Percentiles rank a stretch among this genome's conserved stretches.
Conservation (phyloP, 2,888 invertebrate species). For the Cerastoderma edule region DNA sequence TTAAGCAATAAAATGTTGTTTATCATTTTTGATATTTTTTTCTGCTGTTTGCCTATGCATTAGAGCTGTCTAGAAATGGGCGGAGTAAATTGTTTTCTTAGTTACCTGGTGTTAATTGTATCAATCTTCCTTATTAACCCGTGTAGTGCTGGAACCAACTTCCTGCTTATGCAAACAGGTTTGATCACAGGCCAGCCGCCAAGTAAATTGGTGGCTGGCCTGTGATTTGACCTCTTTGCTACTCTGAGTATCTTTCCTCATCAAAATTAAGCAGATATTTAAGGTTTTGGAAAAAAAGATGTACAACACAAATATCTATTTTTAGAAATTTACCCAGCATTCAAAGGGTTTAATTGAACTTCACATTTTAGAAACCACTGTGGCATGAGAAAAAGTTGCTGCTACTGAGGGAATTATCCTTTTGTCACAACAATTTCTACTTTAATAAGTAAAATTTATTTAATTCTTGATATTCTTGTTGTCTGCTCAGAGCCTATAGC, state of each 20-base stretch:
- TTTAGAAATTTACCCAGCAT: neutral
- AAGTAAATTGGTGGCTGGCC: neutral
- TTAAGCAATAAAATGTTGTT: too few species aligned
- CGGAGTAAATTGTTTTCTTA: too few species aligned
- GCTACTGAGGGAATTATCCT: neutral
- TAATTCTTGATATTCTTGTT: neutral
- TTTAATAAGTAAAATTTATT: neutral
- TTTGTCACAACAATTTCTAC: neutral
- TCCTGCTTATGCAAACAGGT: too few species aligned
- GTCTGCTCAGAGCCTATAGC: neutral
- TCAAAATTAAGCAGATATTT: neutral
- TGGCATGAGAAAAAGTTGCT: slow-evolving; percentile 9
- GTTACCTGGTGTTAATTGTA: too few species aligned
- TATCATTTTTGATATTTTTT: too few species aligned
- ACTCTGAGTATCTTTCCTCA: neutral
- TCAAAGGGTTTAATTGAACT: too few species aligned
- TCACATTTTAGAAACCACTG: neutral
- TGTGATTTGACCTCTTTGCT: neutral
- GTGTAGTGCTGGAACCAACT: too few species aligned
- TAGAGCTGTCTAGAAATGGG: too few species aligned
- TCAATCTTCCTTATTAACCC: too few species aligned
- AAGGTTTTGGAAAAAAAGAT: neutral
- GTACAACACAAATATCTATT: neutral
- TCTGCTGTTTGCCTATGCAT: too few species aligned
- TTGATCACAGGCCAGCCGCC: too few species aligned